These are phyloP conservation scores for Pachymerium ferrugineum DNA, from an alignment of 2,888 invertebrate species.

Conservation along the genomic window DNA sequence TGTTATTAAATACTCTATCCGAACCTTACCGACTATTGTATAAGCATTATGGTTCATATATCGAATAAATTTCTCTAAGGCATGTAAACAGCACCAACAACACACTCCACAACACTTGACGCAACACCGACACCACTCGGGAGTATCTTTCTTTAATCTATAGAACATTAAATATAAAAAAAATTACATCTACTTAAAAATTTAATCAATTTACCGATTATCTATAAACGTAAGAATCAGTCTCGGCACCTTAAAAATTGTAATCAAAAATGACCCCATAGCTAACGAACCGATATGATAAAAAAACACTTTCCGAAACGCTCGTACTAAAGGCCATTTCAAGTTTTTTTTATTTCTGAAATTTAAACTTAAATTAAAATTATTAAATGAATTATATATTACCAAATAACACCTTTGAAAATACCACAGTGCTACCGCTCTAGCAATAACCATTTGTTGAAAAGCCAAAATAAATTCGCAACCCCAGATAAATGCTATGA, in stretches of 20 bases:
- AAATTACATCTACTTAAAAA: not conserved
- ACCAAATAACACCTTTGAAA: conserved; percentile 62
- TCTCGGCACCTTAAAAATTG: conserved; percentile 84
- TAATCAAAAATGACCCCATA: conserved; percentile 88
- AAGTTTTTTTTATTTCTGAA: conserved; percentile 37
- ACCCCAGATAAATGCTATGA: conserved; percentile 84
- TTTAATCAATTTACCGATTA: conserved; percentile 73
- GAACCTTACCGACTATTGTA: conserved; percentile 69
- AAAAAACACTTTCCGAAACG: conserved; percentile 39
- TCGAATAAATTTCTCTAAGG: conserved; percentile 83
- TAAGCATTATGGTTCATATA: conserved; percentile 93
- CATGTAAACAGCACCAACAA: conserved; percentile 85
- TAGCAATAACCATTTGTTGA: conserved; percentile 89
- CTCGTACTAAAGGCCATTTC: conserved; percentile 37
- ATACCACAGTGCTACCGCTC: conserved; percentile 90
- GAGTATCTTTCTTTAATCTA: not conserved
- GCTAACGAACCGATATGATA: conserved; percentile 94
- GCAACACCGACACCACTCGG: not conserved
- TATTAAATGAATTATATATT: not conserved
- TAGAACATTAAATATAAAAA: not conserved
- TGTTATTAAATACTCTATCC: no score
- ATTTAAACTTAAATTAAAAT: not conserved
- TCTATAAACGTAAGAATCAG: conserved; percentile 83
- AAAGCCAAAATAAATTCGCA: conserved; percentile 91
- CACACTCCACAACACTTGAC: conserved; percentile 52